A percentile compares a stretch with the other conserved stretches of the same genome.
Evolutionary conservation across 2,888 invertebrate species (phyloP).

Genomic region (Microctonus hyperodae): DNA sequence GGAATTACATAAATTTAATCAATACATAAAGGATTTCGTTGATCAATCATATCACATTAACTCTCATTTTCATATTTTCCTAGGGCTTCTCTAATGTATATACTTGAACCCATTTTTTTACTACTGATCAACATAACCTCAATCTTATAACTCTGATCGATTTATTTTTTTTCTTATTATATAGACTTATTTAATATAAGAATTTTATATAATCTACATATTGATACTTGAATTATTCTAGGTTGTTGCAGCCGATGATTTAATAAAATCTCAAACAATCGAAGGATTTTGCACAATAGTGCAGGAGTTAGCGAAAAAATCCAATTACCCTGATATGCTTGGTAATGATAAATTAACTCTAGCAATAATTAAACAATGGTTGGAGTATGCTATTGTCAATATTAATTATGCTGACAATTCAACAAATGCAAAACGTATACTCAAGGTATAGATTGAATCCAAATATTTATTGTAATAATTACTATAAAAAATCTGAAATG

Average conservation of each 20-base stretch:
- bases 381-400: slow-evolving; percentile 71
- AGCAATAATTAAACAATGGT: slow-evolving; percentile 67
- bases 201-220: neutral
- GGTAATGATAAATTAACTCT: slow-evolving; percentile 50
- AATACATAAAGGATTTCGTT: too few species aligned
- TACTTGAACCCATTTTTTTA: too few species aligned
- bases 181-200: neutral
- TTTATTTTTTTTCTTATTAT: too few species aligned
- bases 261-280: slow-evolving; percentile 44
- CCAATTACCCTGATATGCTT: slow-evolving; percentile 47
- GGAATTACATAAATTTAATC: slow-evolving; percentile 1
- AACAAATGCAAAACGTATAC: slow-evolving; percentile 63
- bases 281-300: slow-evolving; percentile 57
- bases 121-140: too few species aligned
- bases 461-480: slow-evolving; percentile 4
- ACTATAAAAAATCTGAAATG: neutral
- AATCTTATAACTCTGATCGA: too few species aligned
- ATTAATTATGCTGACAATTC: slow-evolving; percentile 65
- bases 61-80: too few species aligned
- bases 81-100: too few species aligned
- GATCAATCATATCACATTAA: too few species aligned
- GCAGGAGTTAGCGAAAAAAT: slow-evolving; percentile 48
- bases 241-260: slow-evolving; percentile 46
- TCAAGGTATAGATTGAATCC: slow-evolving; percentile 62
- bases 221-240: slow-evolving; percentile 31